Percentiles rank a stretch among this genome's conserved stretches.
Evolutionary conservation across 2,113 vertebrate species (phyloP).

Genomic region (Casuarius casuarius): DNA sequence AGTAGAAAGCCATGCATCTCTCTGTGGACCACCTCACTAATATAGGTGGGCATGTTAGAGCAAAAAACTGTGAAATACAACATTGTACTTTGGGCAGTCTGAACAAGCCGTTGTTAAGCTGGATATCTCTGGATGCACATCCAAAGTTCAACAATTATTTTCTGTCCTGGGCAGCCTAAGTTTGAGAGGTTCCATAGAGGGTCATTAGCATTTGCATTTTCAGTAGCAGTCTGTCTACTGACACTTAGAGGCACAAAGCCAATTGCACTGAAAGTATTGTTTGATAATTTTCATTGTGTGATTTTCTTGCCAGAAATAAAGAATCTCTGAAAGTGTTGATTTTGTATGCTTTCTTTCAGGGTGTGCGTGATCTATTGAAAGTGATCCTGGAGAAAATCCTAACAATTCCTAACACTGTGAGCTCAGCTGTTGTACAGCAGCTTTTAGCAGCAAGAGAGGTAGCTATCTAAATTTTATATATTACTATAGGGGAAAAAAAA

Average conservation of each 20-base stretch:
- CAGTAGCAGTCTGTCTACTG: neutral
- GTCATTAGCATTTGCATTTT: neutral
- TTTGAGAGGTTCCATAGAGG: neutral
- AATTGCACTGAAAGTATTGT: neutral
- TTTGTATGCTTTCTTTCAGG: slow-evolving; percentile 75
- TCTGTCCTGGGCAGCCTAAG: neutral
- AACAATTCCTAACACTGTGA: slow-evolving; percentile 93
- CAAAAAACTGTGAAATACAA: neutral
- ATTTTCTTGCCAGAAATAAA: neutral
- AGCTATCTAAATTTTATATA: slow-evolving; percentile 15
- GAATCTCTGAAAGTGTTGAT: accelerated
- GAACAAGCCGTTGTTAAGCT: neutral
- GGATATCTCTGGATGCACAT: neutral
- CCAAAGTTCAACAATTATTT: neutral
- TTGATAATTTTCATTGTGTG: neutral
- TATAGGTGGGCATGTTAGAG: neutral
- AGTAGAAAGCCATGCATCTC: neutral
- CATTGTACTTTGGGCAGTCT: neutral
- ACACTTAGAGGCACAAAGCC: neutral
- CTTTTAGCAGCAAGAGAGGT: slow-evolving; percentile 95
- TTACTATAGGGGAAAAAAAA: neutral
- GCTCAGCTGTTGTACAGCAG: slow-evolving; percentile 96
- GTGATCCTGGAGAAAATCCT: slow-evolving; percentile 95
- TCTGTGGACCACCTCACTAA: neutral
- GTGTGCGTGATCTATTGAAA: slow-evolving; percentile 94